phyloP scores from a whole-genome alignment of 2,888 invertebrate species.

The Malachius bipustulatus region DNA sequence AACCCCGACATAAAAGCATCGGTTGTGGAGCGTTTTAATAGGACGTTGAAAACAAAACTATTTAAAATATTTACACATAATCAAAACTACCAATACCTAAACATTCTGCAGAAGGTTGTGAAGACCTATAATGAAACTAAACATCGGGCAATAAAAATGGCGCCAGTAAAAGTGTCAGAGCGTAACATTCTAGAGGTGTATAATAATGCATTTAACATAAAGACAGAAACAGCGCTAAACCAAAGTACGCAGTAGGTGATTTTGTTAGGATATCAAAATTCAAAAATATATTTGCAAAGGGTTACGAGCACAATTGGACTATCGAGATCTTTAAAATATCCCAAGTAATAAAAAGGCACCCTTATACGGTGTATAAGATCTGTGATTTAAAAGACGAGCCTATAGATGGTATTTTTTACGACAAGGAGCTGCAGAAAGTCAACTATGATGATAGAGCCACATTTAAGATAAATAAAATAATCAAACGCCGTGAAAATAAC shows the following conservation, averaged over 20 bases:
- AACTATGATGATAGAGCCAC: slow-evolving; percentile 2
- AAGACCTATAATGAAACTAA: too few relatives aligned
- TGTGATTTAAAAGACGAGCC: slow-evolving; percentile 17
- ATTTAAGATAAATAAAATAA: slow-evolving; percentile 19
- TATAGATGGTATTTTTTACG: too few relatives aligned
- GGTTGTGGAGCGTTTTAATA: too few relatives aligned
- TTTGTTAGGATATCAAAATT: too few relatives aligned
- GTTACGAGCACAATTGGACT: slow-evolving; percentile 18
- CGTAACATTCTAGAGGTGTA: slow-evolving; percentile 12
- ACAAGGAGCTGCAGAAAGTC: too few relatives aligned
- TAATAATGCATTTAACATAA: slow-evolving; percentile 9
- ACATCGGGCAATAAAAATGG: slow-evolving; percentile 18
- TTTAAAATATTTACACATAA: too few relatives aligned
- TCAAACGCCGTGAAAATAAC: slow-evolving; percentile 13
- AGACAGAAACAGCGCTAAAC: slow-evolving; percentile 14
- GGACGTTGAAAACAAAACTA: too few relatives aligned
- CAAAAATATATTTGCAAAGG: slow-evolving; percentile 21
- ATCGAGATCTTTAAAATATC: slow-evolving; percentile 20
- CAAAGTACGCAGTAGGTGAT: too few relatives aligned
- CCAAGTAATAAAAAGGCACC: slow-evolving; percentile 15
- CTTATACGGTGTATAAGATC: slow-evolving; percentile 21
- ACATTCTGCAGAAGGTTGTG: too few relatives aligned
- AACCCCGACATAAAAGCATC: too few relatives aligned
- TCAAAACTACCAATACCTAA: too few relatives aligned
- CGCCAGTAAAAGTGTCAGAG: slow-evolving; percentile 13